Evolutionary conservation across 2,113 vertebrate genomes (phyloP).

Genomic region (Polyodon spathula): DNA sequence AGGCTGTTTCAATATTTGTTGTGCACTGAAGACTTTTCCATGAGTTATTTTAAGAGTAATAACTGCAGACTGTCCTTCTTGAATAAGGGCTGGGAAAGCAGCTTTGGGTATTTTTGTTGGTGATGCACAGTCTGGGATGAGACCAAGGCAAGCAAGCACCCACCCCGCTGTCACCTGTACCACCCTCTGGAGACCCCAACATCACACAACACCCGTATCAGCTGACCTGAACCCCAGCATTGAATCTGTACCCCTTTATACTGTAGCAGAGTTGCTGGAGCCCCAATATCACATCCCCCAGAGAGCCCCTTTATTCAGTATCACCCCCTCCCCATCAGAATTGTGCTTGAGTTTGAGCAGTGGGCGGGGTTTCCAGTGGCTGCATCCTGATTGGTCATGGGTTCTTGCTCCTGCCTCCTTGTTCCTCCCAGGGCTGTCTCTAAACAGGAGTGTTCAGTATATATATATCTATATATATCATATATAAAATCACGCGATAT

Average conservation of each 20-base stretch:
- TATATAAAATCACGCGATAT: conserved; percentile 18
- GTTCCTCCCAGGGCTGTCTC: conserved; percentile 37
- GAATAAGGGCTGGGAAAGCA: conserved; percentile 57
- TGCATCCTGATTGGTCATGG: too few relatives aligned
- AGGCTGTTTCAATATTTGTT: conserved; percentile 55
- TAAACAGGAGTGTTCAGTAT: conserved; percentile 59
- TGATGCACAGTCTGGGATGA: conserved; percentile 34
- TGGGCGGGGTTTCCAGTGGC: too few relatives aligned
- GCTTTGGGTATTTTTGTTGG: conserved; percentile 53
- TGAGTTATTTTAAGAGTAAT: conserved; percentile 49
- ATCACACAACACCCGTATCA: background rate
- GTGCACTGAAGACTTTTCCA: conserved; percentile 42
- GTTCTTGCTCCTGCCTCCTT: conserved; percentile 36
- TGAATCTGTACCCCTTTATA: too few relatives aligned
- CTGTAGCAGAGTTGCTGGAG: too few relatives aligned
- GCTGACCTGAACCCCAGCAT: too few relatives aligned
- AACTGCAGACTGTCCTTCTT: conserved; percentile 50
- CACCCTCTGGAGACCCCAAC: background rate
- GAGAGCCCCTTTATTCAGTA: too few relatives aligned
- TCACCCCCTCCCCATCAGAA: too few relatives aligned
- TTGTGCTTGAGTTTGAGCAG: too few relatives aligned
- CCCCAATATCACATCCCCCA: too few relatives aligned
- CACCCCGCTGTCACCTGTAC: conserved; percentile 31
- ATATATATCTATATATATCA: conserved; percentile 68
- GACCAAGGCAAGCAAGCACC: background rate